Percentiles rank a stretch among this genome's conserved stretches.
These are phyloP conservation scores for Monochamus alternatus DNA, from an alignment of 2,888 invertebrate genomes.

Conservation along the genomic window DNA sequence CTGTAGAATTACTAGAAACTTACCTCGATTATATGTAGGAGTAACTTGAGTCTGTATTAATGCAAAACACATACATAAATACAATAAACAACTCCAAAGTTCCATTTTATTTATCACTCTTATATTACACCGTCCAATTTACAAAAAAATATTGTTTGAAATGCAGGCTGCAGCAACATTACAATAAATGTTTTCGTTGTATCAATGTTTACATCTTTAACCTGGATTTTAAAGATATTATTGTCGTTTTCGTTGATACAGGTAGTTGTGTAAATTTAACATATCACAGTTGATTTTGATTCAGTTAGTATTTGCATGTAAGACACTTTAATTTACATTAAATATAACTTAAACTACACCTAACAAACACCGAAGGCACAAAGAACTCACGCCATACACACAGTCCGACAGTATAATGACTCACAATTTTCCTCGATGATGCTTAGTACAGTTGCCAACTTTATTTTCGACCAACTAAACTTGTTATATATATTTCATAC, in stretches of 20 bases:
- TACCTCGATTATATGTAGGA: conserved; percentile 19
- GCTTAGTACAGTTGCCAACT: conserved; percentile 15
- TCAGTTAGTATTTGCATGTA: conserved; percentile 3
- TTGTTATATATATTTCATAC: neutral
- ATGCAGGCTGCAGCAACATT: conserved; percentile 38
- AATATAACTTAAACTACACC: conserved; percentile 32
- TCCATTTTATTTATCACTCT: conserved; percentile 41
- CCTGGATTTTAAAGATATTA: conserved; percentile 28
- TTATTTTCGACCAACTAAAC: neutral
- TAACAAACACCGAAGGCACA: conserved; percentile 39
- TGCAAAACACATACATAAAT: conserved; percentile 35
- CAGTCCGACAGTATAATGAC: conserved; percentile 27
- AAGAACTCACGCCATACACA: conserved; percentile 38
- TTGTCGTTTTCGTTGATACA: conserved; percentile 20
- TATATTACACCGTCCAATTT: conserved; percentile 14
- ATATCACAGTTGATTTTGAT: conserved; percentile 30
- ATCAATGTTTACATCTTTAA: conserved; percentile 40
- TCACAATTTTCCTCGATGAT: conserved; percentile 27
- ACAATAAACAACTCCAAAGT: conserved; percentile 36
- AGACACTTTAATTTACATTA: conserved; percentile 37
- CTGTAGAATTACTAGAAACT: conserved; percentile 23
- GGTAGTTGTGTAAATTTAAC: conserved; percentile 7
- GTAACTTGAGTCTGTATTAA: conserved; percentile 30
- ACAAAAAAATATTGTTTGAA: conserved; percentile 28
- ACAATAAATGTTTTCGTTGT: conserved; percentile 37